Conservation (phyloP, 1,140 invertebrate genomes). For the Dendroctonus ponderosae region DNA sequence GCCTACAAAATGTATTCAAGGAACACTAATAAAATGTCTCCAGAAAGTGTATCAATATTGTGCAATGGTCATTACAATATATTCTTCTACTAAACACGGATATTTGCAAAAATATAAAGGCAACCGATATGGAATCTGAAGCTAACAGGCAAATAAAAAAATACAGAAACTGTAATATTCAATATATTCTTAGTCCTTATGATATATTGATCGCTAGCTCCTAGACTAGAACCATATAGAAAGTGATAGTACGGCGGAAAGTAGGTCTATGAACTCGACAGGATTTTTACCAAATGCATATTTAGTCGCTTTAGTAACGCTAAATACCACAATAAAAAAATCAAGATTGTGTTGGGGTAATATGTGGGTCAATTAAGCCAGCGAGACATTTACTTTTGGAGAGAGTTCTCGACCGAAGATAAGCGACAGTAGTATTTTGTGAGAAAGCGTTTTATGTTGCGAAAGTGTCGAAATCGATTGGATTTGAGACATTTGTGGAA, state of each 20-base stretch:
- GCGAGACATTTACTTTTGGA: constrained; percentile 12
- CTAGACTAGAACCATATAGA: not conserved
- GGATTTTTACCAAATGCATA: not conserved
- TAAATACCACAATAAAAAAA: constrained; percentile 5
- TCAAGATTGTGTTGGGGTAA: not conserved
- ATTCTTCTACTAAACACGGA: too few relatives aligned
- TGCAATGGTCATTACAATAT: too few relatives aligned
- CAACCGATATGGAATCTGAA: too few relatives aligned
- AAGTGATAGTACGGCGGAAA: constrained; percentile 12
- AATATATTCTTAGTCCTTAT: too few relatives aligned
- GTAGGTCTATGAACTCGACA: constrained; percentile 8
- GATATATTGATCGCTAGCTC: not conserved
- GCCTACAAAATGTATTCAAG: too few relatives aligned
- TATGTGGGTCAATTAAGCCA: constrained; percentile 17
- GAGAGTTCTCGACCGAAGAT: constrained; percentile 1
- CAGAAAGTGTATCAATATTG: too few relatives aligned
- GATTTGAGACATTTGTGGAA: too few relatives aligned
- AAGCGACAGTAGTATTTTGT: not conserved
- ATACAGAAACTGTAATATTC: too few relatives aligned
- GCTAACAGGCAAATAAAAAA: too few relatives aligned
- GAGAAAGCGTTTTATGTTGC: not conserved
- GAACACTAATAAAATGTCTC: too few relatives aligned
- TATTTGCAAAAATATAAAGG: too few relatives aligned
- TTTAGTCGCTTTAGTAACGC: constrained; percentile 8
- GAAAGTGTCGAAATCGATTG: too few relatives aligned